phyloP scores from a whole-genome alignment of 1,140 invertebrate genomes.

The Psilanteris sp. region DNA sequence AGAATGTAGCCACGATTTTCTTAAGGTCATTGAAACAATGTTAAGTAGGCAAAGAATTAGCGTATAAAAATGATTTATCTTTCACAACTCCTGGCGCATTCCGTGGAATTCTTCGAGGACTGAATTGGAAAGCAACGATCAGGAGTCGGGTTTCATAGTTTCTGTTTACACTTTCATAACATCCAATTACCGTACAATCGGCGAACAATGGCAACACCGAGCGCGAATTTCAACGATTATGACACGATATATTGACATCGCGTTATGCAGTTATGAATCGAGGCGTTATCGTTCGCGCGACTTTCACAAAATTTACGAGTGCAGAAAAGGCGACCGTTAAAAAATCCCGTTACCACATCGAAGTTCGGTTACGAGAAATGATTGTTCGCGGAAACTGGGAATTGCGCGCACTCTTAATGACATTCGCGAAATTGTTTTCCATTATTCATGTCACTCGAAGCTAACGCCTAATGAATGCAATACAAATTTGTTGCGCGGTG shows the following conservation, averaged over 20 bases:
- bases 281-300: neutral
- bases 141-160: constrained; percentile 14
- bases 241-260: constrained; percentile 39
- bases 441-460: constrained; percentile 55
- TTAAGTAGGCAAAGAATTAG: constrained; percentile 31
- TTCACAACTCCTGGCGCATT: constrained; percentile 16
- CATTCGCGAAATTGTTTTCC: constrained; percentile 56
- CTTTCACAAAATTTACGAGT: constrained; percentile 51
- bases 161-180: constrained; percentile 56
- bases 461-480: constrained; percentile 52
- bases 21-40: constrained; percentile 32
- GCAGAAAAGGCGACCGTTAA: constrained; percentile 29
- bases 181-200: constrained; percentile 38
- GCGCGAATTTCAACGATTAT: constrained; percentile 39
- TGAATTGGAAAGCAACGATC: constrained; percentile 48
- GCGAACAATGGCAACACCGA: constrained; percentile 43
- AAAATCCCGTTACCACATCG: constrained; percentile 44
- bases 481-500: constrained; percentile 57
- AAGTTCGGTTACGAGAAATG: constrained; percentile 10
- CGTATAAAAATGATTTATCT: constrained; percentile 22
- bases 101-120: constrained; percentile 31
- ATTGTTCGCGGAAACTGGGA: constrained; percentile 55
- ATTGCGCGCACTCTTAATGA: constrained; percentile 45
- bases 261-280: constrained; percentile 13
- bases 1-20: too few relatives aligned